phyloP scores from a whole-genome alignment of 2,113 vertebrate genomes.

The Melanerpes formicivorus region DNA sequence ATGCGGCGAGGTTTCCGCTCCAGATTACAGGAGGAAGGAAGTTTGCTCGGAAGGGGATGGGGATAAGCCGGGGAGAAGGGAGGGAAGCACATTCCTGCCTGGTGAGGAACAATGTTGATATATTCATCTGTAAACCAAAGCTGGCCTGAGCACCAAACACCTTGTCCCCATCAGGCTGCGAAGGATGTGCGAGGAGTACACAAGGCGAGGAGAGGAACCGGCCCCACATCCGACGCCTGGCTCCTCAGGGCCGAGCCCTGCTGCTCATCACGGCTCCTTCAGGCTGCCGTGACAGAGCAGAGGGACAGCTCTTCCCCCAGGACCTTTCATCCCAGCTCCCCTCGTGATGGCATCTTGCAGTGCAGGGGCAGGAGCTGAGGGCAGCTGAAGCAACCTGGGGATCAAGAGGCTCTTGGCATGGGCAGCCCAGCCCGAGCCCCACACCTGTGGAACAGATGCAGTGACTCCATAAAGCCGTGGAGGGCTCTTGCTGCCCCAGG shows the following conservation, averaged over 20 bases:
- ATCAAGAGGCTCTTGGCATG: neutral
- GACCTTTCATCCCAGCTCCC: neutral
- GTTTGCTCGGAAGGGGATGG: slow-evolving; percentile 72
- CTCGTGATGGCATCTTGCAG: rapidly evolving
- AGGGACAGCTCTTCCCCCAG: neutral
- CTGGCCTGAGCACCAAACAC: slow-evolving; percentile 28
- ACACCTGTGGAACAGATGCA: neutral
- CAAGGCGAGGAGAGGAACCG: neutral
- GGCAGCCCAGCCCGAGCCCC: neutral
- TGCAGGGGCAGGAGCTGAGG: neutral
- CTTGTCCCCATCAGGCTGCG: slow-evolving; percentile 1
- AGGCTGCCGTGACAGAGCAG: neutral
- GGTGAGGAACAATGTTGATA: slow-evolving; percentile 68
- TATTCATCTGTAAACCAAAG: slow-evolving; percentile 59
- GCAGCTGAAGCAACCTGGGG: rapidly evolving
- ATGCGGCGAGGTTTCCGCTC: slow-evolving; percentile 59
- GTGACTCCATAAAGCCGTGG: neutral
- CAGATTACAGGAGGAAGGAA: slow-evolving; percentile 71
- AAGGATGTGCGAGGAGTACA: slow-evolving; percentile 4
- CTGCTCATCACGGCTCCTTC: neutral
- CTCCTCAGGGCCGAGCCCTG: neutral
- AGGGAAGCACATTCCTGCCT: slow-evolving; percentile 71
- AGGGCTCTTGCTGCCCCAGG: neutral
- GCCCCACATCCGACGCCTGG: neutral
- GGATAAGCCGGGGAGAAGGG: slow-evolving; percentile 63